Evolutionary conservation across 2,113 vertebrate species (phyloP), one percentile per base, ranked within the genome.

Genomic region (Choloepus hoffmanni): DNA sequence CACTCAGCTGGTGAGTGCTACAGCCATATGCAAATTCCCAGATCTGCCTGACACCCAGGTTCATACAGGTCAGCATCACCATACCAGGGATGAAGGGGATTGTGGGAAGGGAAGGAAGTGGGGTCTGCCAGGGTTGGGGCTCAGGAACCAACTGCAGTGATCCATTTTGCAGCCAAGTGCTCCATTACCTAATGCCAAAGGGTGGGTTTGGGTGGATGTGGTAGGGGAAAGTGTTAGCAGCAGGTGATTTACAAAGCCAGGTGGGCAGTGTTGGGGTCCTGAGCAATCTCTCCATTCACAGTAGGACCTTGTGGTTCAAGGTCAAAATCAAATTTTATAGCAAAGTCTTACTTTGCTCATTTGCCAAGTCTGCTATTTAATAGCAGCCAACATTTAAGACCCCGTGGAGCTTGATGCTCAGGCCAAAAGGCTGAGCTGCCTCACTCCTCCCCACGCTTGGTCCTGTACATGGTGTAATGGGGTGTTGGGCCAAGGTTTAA

Each of bases 221-320:
- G 53, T 65, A 5, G 60, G 79, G n/a, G 63, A 50, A 74, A 19
- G n/a, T 73, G 12, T 33, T 96, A 84, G 40, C 85, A 81, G 90
- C 72, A 36, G 53, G 26, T 68, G 65, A 67, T 43, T 21, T 12
- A 63, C 77, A 90, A 60, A 95, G 94, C 81, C 96, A 97, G 97
- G 94, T 94, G 94, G 85, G 88, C 81, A 62, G 48, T 9, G 94
- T 89, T 18, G 86, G 94, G 78, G 92, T 60, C 53, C 95, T 90
- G 92, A 74, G 79, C 92, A 78, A 45, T 85, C 45, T 94, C 48
- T 90, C 23, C 26, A 33, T 43, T 81, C 95, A 73, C 81, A 95
- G 97, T 43, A 73, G 40, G 89, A 68, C 63, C 63, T 58, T 76
- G 24, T 89, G 76, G 63, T 78, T 97, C 93, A 92, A 97, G 94